These are phyloP conservation scores for Chloroclysta siterata DNA, from an alignment of 2,888 invertebrate genomes.

Conservation along the genomic window DNA sequence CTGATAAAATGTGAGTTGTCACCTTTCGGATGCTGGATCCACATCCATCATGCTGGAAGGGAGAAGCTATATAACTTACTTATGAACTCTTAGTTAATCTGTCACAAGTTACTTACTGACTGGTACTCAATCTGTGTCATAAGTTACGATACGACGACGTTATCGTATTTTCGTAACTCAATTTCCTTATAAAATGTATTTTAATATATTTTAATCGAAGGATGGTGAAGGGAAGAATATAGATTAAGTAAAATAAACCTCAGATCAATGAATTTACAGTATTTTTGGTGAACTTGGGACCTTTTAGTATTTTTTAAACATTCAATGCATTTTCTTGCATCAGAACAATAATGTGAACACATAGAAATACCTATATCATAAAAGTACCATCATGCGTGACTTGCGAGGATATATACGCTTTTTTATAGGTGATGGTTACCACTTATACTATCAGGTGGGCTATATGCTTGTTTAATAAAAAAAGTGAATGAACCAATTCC, in stretches of 20 bases:
- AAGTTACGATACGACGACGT: constrained; percentile 19
- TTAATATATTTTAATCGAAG: constrained; percentile 13
- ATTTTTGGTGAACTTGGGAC: background rate
- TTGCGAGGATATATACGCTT: no score
- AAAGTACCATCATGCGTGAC: no score
- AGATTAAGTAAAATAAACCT: background rate
- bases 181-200: constrained; percentile 20
- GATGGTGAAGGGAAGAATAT: constrained; percentile 1
- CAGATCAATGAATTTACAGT: background rate
- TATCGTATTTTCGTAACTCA: constrained; percentile 25
- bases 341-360: no score
- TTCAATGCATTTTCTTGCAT: no score
- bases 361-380: no score
- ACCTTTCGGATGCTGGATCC: background rate
- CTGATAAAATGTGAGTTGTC: constrained; percentile 3
- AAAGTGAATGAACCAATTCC: no score
- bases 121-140: constrained; percentile 12
- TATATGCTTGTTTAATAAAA: no score
- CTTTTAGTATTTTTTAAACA: no score
- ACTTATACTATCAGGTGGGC: no score
- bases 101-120: constrained; percentile 16
- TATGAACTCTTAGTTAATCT: constrained; percentile 9
- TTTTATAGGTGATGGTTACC: no score
- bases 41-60: constrained; percentile 24
- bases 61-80: constrained; percentile 2